phyloP scores from a whole-genome alignment of 2,797 vertebrate genomes.

The Artibeus jamaicensis region DNA sequence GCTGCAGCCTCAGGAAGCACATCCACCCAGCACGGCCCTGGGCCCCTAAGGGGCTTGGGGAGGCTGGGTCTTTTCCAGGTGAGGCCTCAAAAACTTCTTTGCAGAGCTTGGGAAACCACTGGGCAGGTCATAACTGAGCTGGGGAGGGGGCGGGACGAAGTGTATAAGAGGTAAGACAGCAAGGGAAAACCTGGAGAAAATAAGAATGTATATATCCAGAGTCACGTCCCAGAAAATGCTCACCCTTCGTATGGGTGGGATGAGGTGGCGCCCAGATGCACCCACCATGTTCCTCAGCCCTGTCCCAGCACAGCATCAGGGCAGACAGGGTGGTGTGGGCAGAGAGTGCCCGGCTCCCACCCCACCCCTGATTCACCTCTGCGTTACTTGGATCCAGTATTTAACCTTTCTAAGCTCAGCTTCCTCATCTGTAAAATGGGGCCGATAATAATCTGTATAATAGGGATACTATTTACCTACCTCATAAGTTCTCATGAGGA shows the following conservation, averaged over 20 bases:
- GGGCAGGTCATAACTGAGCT: neutral
- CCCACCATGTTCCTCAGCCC: fast-evolving
- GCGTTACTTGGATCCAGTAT: neutral
- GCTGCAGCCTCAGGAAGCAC: neutral
- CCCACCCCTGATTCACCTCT: neutral
- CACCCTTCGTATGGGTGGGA: fast-evolving
- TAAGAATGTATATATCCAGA: neutral
- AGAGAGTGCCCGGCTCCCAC: neutral
- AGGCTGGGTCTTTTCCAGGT: neutral
- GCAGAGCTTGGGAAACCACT: neutral
- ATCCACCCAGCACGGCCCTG: neutral
- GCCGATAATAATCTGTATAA: neutral
- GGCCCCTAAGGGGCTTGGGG: neutral
- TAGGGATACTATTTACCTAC: neutral
- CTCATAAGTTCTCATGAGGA: neutral
- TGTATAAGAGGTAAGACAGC: neutral
- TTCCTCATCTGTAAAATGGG: neutral
- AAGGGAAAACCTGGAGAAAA: neutral
- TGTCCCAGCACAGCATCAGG: fast-evolving
- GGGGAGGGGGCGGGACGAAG: neutral
- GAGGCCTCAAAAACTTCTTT: neutral
- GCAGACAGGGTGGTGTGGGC: neutral
- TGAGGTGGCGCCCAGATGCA: too few relatives aligned
- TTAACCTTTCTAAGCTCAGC: neutral
- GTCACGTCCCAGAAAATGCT: neutral